phyloP scores from a whole-genome alignment of 2,888 invertebrate genomes.

The Caenorhabditis japonica region DNA sequence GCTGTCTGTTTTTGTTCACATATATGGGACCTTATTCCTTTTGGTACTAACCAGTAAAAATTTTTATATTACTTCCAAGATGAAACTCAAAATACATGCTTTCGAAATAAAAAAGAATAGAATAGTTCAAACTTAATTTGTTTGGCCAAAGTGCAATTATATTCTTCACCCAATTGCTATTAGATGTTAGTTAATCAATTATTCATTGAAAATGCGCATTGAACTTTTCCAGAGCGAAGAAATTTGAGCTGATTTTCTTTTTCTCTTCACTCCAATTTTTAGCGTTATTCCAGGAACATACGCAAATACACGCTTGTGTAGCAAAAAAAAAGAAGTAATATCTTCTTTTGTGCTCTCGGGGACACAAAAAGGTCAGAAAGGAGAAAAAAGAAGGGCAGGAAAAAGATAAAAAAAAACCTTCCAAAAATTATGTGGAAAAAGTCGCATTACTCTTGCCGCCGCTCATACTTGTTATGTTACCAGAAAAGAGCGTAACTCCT shows the following conservation, averaged over 20 bases:
- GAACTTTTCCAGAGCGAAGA: constrained; percentile 16
- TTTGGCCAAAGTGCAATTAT: too few species aligned
- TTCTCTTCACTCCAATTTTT: too few species aligned
- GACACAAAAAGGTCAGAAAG: not conserved
- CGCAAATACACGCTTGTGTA: too few species aligned
- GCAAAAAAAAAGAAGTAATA: too few species aligned
- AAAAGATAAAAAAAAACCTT: constrained; percentile 13
- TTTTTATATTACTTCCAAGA: too few species aligned
- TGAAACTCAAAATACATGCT: too few species aligned
- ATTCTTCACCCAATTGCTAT: too few species aligned
- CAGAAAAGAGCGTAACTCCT: constrained; percentile 51
- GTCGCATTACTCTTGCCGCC: constrained; percentile 33
- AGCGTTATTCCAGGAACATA: not conserved
- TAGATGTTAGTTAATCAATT: constrained; percentile 14
- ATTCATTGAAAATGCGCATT: constrained; percentile 20
- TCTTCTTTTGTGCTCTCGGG: too few species aligned
- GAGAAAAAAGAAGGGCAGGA: not conserved
- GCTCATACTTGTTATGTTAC: constrained; percentile 47
- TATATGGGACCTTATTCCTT: too few species aligned
- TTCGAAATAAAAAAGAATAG: too few species aligned
- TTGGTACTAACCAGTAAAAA: too few species aligned
- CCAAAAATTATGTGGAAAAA: constrained; percentile 38
- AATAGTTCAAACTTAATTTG: too few species aligned
- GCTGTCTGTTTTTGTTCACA: constrained; percentile 33
- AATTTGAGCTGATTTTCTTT: constrained; percentile 15